phyloP scores from a whole-genome alignment of 2,113 vertebrate genomes.

The Cinclus cinclus region DNA sequence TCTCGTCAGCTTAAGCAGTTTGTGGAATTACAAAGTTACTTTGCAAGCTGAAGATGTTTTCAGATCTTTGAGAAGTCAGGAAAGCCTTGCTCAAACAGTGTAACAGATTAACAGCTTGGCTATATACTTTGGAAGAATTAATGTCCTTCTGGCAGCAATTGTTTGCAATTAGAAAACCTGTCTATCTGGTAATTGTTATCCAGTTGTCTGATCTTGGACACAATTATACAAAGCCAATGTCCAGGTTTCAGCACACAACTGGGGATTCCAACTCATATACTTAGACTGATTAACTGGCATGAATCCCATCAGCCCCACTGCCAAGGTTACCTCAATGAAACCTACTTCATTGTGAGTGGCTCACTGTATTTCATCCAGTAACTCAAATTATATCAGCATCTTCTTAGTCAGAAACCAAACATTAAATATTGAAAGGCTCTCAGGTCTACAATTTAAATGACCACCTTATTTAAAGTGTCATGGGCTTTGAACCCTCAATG shows the following conservation, averaged over 20 bases:
- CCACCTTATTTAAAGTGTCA: neutral
- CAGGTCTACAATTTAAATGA: conserved; percentile 25
- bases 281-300: conserved; percentile 61
- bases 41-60: neutral
- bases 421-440: conserved; percentile 46
- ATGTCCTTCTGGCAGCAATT: neutral
- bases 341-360: neutral
- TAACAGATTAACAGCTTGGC: neutral
- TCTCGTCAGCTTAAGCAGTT: neutral
- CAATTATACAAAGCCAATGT: conserved; percentile 7
- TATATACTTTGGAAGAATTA: neutral
- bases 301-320: neutral
- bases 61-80: neutral
- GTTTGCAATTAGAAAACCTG: neutral
- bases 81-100: neutral
- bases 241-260: conserved; percentile 47
- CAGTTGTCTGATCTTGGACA: neutral
- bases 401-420: conserved; percentile 30
- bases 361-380: neutral
- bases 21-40: neutral
- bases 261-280: conserved; percentile 41
- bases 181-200: neutral
- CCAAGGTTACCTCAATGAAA: conserved; percentile 44
- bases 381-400: neutral
- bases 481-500: neutral